These are phyloP conservation scores for Nesidiocoris tenuis DNA, from an alignment of 2,888 invertebrate genomes.

Conservation along the genomic window DNA sequence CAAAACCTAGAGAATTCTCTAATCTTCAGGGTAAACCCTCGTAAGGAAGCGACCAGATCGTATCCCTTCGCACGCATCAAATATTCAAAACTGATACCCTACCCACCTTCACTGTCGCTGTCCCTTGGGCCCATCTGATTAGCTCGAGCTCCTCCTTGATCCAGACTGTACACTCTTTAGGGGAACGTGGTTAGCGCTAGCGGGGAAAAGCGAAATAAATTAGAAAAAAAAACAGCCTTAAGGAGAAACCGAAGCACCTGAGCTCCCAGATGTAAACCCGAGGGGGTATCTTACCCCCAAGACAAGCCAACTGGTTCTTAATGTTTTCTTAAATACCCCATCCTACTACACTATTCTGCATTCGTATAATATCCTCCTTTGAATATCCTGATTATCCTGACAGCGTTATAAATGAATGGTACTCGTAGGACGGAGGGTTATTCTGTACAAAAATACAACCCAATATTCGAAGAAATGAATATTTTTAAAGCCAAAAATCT, in stretches of 20 bases:
- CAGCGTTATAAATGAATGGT: too few species aligned
- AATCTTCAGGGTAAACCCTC: neutral
- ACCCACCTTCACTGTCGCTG: neutral
- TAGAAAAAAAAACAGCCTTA: constrained; percentile 36
- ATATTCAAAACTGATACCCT: constrained; percentile 44
- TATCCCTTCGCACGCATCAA: constrained; percentile 42
- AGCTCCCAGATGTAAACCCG: neutral
- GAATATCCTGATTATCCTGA: too few species aligned
- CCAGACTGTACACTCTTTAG: neutral
- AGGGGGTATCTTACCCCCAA: neutral
- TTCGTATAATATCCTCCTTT: too few species aligned
- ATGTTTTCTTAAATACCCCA: constrained; percentile 29
- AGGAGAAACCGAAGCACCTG: constrained; percentile 36
- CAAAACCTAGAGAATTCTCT: neutral
- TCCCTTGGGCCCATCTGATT: constrained; percentile 29
- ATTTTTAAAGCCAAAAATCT: too few species aligned
- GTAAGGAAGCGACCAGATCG: neutral
- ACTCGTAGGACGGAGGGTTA: too few species aligned
- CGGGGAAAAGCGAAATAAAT: constrained; percentile 20
- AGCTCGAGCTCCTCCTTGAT: constrained; percentile 18
- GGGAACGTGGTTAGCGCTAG: neutral
- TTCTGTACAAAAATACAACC: too few species aligned
- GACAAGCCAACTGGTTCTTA: constrained; percentile 1
- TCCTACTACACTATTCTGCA: too few species aligned
- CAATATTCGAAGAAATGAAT: too few species aligned